These are phyloP conservation scores for Macrophya alboannulata DNA, from an alignment of 2,888 invertebrate species.

Conservation along the genomic window DNA sequence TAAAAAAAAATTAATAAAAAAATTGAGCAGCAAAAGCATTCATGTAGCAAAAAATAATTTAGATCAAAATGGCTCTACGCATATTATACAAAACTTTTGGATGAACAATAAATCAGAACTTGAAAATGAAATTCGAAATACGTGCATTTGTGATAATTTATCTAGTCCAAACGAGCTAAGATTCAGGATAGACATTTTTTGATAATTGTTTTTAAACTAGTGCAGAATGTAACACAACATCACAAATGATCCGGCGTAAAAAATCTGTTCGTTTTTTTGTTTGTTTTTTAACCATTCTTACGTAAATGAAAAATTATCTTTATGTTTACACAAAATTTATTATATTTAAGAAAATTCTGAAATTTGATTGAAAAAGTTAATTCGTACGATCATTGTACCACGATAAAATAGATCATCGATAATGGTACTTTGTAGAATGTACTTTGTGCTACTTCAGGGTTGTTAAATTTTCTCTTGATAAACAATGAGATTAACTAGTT, in stretches of 20 bases:
- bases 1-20: background rate
- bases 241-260: background rate
- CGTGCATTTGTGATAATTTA: background rate
- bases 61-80: background rate
- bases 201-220: background rate
- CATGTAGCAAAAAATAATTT: background rate
- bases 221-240: constrained; percentile 2
- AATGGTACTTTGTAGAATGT: constrained; percentile 12
- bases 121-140: background rate
- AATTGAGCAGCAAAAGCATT: background rate
- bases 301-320: constrained; percentile 48
- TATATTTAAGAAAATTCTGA: constrained; percentile 8
- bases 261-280: background rate
- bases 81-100: background rate
- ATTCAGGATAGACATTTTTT: background rate
- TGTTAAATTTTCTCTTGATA: constrained; percentile 15
- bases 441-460: constrained; percentile 45
- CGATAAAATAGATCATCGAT: constrained; percentile 50
- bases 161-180: background rate
- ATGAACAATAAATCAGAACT: background rate
- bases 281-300: constrained; percentile 49
- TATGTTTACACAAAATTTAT: constrained; percentile 19
- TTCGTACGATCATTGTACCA: constrained; percentile 53
- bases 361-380: constrained; percentile 1
- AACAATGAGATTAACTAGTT: constrained; percentile 11